Conservation (phyloP, 2,888 invertebrate genomes). For the Troglohyphantes excavatus region DNA sequence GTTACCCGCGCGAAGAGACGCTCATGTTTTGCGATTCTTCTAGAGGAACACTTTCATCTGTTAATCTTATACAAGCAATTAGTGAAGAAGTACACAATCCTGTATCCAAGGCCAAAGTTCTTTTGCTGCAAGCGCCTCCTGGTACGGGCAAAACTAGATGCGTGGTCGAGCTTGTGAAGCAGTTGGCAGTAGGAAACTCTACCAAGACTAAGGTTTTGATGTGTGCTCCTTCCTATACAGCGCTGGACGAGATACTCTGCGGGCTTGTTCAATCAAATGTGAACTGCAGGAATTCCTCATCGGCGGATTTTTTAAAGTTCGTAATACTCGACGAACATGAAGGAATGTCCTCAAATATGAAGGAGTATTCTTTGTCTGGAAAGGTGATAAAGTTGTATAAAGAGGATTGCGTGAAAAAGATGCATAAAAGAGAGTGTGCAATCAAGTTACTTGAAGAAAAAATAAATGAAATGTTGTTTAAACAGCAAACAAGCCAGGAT, state of each 20-base stretch:
- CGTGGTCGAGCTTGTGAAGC: slow-evolving; percentile 88
- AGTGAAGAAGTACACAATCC: slow-evolving; percentile 1
- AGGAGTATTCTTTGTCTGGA: slow-evolving; percentile 85
- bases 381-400: not conserved
- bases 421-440: not conserved
- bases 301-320: slow-evolving; percentile 84
- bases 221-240: slow-evolving; percentile 93
- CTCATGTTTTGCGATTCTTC: slow-evolving; percentile 1
- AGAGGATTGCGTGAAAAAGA: not conserved
- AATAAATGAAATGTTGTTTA: slow-evolving; percentile 31
- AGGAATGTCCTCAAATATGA: slow-evolving; percentile 85
- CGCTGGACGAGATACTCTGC: slow-evolving; percentile 89
- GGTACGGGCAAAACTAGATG: slow-evolving; percentile 94
- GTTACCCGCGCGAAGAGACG: slow-evolving; percentile 84
- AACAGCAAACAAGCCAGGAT: not conserved
- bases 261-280: slow-evolving; percentile 86
- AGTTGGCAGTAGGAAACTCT: slow-evolving; percentile 82
- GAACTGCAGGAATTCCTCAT: slow-evolving; percentile 82
- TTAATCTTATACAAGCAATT: not conserved
- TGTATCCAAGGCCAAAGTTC: slow-evolving; percentile 85
- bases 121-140: slow-evolving; percentile 91
- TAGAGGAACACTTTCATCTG: not conserved
- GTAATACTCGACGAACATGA: slow-evolving; percentile 87
- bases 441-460: slow-evolving; percentile 7
- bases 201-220: slow-evolving; percentile 86